Conservation (phyloP, 2,888 invertebrate species). For the Brachylomia viminalis region DNA sequence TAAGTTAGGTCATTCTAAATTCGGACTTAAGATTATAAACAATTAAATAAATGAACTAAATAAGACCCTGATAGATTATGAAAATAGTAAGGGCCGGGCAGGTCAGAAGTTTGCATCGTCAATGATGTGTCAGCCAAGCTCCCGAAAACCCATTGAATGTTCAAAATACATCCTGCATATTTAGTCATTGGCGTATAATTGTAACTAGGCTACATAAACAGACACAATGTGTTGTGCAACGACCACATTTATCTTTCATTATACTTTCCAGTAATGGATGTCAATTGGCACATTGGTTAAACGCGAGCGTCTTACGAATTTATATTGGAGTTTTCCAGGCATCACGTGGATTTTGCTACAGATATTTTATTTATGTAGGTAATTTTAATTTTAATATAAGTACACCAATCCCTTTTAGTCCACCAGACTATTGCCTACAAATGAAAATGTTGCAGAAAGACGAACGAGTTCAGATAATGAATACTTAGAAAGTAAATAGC, state of each 20-base stretch:
- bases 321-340: constrained; percentile 16
- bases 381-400: background rate
- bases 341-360: constrained; percentile 22
- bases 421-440: constrained; percentile 28
- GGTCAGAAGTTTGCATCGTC: background rate
- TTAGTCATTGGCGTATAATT: constrained; percentile 2
- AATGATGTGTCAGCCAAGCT: background rate
- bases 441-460: constrained; percentile 38
- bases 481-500: constrained; percentile 35
- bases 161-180: constrained; percentile 45
- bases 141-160: background rate
- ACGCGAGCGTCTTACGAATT: constrained; percentile 6
- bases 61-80: background rate
- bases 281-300: constrained; percentile 40
- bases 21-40: background rate
- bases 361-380: background rate
- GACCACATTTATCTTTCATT: constrained; percentile 15
- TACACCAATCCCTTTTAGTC: constrained; percentile 18
- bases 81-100: background rate
- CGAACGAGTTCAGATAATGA: constrained; percentile 33
- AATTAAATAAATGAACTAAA: background rate
- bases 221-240: constrained; percentile 26
- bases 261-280: constrained; percentile 27
- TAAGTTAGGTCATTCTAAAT: background rate
- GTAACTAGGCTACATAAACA: constrained; percentile 19